Evolutionary conservation across 2,888 invertebrate species (phyloP), one percentile per base, ranked within the genome.

Genomic region (Tanytarsus gracilentus): DNA sequence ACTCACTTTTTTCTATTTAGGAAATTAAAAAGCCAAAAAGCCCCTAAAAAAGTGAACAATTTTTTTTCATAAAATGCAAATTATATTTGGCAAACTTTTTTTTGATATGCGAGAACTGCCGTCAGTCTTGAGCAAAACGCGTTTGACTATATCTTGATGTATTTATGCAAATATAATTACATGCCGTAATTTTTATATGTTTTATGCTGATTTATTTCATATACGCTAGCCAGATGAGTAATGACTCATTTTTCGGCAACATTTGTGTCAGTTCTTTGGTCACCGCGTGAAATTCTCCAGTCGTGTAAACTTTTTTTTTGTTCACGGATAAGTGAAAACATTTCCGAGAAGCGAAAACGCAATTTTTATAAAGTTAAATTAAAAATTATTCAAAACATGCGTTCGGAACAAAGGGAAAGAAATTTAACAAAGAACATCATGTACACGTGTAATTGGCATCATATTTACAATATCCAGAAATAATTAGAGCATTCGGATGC

Each of bases 311-410:
- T 9, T n/a, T 33, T 33, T 33, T 33, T 33, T 33, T n/a, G 33
- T 9, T n/a, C 9, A 29, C 23, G 44, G 21, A 44, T 23, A 44
- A 7, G 23, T 40, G 40, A 44, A 16, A 23, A 44, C 14, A n/a
- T 16, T 58, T 58, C 58, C 48, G 40, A 44, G 58, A 58, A 58
- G 30, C n/a, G 58, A 44, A 58, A 58, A 30, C 48, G 58, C 58
- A 58, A 44, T 58, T 58, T 58, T 21, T 8, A 29, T 25, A 51
- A 51, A 18, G 14, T 51, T 5, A 16, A 40, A 55, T 18, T 21
- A 36, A 33, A 55, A 25, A 21, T 58, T 58, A 58, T 58, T 58
- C 58, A 58, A 58, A 58, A 30, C 58, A 58, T 58, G 58, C 7
- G 21, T 8, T 18, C 21, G 36, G 7, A 16, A 14, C 14, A 23